Evolutionary conservation across 2,113 vertebrate genomes (phyloP).

Genomic region (Eolophus roseicapilla): DNA sequence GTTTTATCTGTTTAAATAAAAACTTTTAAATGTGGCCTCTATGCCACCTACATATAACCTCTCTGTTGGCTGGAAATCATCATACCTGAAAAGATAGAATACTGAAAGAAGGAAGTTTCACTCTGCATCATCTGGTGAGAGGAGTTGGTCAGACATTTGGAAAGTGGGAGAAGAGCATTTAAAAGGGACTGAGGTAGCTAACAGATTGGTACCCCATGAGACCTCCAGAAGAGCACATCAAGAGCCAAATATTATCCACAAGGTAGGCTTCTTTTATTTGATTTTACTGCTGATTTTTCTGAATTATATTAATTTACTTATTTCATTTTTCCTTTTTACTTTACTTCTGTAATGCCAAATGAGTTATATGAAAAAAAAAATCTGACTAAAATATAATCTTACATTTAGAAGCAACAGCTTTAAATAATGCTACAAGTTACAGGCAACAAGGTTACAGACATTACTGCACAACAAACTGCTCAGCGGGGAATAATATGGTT

Average conservation of each 20-base stretch:
- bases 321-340: not conserved
- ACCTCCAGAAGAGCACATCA: not conserved
- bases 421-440: not conserved
- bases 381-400: not conserved
- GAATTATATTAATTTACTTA: not conserved
- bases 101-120: slow-evolving; percentile 59
- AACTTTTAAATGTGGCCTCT: not conserved
- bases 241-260: not conserved
- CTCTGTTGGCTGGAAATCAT: slow-evolving; percentile 41
- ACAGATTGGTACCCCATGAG: not conserved
- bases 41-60: not conserved
- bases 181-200: slow-evolving; percentile 5
- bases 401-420: not conserved
- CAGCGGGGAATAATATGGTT: not conserved
- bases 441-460: not conserved
- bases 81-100: slow-evolving; percentile 15
- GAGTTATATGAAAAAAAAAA: not conserved
- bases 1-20: not conserved
- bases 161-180: slow-evolving; percentile 8
- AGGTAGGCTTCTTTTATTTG: slow-evolving; percentile 21
- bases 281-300: not conserved
- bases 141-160: not conserved
- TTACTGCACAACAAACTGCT: not conserved
- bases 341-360: not conserved
- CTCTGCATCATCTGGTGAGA: slow-evolving; percentile 19